These are phyloP conservation scores for Pogonognathellus flavescens DNA, from an alignment of 1,140 invertebrate genomes.

Conservation along the genomic window DNA sequence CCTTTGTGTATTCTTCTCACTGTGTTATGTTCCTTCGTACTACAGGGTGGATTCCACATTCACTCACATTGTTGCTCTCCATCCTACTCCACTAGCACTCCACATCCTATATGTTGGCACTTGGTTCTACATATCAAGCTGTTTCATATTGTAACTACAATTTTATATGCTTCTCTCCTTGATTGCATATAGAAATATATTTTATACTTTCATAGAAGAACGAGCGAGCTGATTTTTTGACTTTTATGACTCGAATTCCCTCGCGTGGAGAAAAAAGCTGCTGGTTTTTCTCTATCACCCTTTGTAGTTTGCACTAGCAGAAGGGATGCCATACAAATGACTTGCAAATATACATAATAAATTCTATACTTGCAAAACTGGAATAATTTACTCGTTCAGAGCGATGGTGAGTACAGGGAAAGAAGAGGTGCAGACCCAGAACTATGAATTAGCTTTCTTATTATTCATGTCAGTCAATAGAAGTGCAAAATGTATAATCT, in stretches of 20 bases:
- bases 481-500: no score
- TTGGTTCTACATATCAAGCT: background rate
- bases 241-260: constrained; percentile 46
- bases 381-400: constrained; percentile 47
- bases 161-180: background rate
- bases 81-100: background rate
- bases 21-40: background rate
- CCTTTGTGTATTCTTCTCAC: constrained; percentile 40
- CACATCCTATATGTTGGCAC: background rate
- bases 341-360: constrained; percentile 38
- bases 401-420: background rate
- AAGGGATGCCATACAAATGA: constrained; percentile 2
- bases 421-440: background rate
- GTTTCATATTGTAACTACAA: background rate
- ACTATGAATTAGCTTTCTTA: constrained; percentile 15
- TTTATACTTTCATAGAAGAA: background rate
- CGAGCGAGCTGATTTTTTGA: constrained; percentile 44
- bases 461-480: background rate
- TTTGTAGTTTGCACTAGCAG: constrained; percentile 10
- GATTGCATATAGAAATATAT: background rate
- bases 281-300: constrained; percentile 11
- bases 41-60: background rate
- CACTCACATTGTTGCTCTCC: background rate
- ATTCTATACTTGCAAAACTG: constrained; percentile 58
- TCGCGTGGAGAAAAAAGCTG: constrained; percentile 13